Evolutionary conservation across 2,113 vertebrate genomes (phyloP), one percentile per base, ranked within the genome.

Genomic region (Polyodon spathula): DNA sequence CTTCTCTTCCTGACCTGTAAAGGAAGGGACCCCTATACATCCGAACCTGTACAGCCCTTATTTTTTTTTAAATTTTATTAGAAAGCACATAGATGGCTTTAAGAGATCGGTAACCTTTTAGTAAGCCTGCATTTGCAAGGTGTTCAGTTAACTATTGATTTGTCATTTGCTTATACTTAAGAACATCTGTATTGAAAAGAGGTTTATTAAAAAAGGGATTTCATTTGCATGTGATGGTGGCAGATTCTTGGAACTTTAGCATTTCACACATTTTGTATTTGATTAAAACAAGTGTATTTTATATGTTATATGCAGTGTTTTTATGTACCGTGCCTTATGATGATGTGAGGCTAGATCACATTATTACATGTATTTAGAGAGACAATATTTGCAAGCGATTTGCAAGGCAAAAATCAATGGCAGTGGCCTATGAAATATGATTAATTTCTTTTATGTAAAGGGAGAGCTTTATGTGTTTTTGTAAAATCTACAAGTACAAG

Each of bases 111-210:
- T 12, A 56, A 56, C 54, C 54, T 56, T 56, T 56, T 38, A 39
- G 6, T 39, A 7, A 10, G 48, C 14, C 14, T 10, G 48, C 48
- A 50, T 50, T 50, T 10, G 37, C 79, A 79, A 84, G 81, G 76
- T 82, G 80, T 70, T 67, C 73, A 58, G 76, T 66, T 74, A 66
- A 71, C 70, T 71, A 77, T 75, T 72, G 66, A 61, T 63, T 59
- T 74, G 76, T 81, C 83, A 81, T 80, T 81, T 79, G 81, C 68
- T 81, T 81, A 81, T 76, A 84, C 74, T 84, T 84, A 70, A 69
- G 70, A 64, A 79, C 85, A 85, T 86, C 82, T 88, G 85, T 67
- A 78, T 84, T 68, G 44, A 84, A 68, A 82, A 67, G 76, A 59
- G 54, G 54, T 69, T 43, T 44, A 15, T 65, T 71, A 63, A 54